phyloP scores from a whole-genome alignment of 2,113 vertebrate genomes.

The Corythaixoides concolor region DNA sequence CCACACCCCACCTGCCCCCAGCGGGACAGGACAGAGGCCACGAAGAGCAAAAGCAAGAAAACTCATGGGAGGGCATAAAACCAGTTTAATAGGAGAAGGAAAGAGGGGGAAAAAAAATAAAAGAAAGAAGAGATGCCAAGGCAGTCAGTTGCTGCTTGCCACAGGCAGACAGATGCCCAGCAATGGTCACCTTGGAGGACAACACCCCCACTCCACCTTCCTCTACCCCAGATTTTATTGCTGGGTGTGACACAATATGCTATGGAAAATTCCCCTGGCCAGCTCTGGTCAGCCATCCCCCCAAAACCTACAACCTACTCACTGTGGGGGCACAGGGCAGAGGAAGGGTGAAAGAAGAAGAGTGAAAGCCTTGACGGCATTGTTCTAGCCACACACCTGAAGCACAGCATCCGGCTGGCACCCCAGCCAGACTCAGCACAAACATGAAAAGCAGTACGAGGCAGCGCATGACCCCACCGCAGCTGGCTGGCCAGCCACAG shows the following conservation, averaged over 20 bases:
- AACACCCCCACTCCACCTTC: neutral
- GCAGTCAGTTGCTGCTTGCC: neutral
- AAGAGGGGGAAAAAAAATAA: neutral
- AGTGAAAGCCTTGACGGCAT: neutral
- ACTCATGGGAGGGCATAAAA: too few relatives aligned
- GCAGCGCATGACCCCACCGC: neutral
- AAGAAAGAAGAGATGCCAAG: neutral
- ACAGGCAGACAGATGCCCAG: neutral
- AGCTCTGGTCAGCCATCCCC: neutral
- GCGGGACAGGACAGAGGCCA: fast-evolving
- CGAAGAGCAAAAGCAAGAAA: neutral
- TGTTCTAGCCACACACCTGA: neutral
- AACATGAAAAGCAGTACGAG: neutral
- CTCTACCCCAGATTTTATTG: neutral
- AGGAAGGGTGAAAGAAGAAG: too few relatives aligned
- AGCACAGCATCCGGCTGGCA: neutral
- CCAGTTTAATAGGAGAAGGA: neutral
- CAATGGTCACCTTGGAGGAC: neutral
- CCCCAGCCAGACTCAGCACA: neutral
- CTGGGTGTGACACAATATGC: too few relatives aligned
- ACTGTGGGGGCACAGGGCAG: fast-evolving
- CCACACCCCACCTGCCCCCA: neutral
- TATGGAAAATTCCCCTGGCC: neutral
- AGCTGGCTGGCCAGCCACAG: neutral
- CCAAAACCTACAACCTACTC: neutral